phyloP scores from a whole-genome alignment of 23 tunicate genomes.

The Trididemnum nubilum region DNA sequence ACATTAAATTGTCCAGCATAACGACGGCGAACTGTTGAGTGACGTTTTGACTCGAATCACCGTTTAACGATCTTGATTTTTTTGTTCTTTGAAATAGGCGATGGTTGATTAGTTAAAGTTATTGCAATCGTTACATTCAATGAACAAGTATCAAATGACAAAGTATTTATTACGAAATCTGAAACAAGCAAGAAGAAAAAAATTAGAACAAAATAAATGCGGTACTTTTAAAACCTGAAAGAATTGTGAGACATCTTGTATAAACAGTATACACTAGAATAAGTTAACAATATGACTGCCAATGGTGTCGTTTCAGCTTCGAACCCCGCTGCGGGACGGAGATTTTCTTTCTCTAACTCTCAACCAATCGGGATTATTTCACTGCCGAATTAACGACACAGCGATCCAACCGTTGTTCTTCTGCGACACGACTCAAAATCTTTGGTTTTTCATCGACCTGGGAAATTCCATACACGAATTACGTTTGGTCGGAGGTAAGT shows the following conservation, averaged over 20 bases:
- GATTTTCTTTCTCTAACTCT: slow-evolving; percentile 33
- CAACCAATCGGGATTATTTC: background rate
- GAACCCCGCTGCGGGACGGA: slow-evolving; percentile 4
- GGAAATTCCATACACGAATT: background rate
- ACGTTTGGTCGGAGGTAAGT: slow-evolving; percentile 32
- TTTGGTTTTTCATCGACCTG: slow-evolving; percentile 42
- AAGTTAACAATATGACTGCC: too few relatives aligned
- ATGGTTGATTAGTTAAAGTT: background rate
- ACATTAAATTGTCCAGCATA: too few relatives aligned
- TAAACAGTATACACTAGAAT: too few relatives aligned
- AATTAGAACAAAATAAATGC: too few relatives aligned
- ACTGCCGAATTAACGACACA: background rate
- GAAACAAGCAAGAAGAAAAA: too few relatives aligned
- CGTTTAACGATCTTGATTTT: background rate
- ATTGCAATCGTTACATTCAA: background rate
- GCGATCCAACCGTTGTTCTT: background rate
- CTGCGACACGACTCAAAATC: slow-evolving; percentile 24
- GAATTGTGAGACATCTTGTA: background rate
- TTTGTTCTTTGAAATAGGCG: background rate
- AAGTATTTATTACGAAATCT: too few relatives aligned
- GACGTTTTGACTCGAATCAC: background rate
- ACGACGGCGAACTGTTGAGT: background rate
- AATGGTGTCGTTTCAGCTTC: background rate
- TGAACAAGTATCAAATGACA: background rate
- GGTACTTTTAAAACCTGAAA: background rate